Conservation (phyloP, 2,113 vertebrate genomes). For the Shinisaurus crocodilurus region DNA sequence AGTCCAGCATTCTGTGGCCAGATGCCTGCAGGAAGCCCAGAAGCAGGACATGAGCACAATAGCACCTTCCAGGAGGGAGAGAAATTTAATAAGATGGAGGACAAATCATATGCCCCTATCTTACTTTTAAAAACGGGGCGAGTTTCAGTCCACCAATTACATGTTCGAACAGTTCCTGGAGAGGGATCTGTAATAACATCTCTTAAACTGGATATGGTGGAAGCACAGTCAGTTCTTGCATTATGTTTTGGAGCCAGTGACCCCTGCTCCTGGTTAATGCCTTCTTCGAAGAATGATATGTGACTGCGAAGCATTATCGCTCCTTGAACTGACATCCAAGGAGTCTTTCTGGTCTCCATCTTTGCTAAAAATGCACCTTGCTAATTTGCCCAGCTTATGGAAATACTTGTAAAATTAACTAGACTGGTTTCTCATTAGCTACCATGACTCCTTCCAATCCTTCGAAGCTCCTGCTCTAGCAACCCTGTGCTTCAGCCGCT, state of each 20-base stretch:
- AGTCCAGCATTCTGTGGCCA: too few species aligned
- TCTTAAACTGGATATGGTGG: not conserved
- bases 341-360: too few species aligned
- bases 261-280: not conserved
- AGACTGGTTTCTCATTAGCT: not conserved
- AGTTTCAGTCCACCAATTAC: not conserved
- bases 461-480: not conserved
- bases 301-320: not conserved
- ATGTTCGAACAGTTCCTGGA: not conserved
- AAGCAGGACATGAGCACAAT: too few species aligned
- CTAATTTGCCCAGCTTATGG: not conserved
- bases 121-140: not conserved
- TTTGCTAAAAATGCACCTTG: not conserved
- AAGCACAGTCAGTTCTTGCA: not conserved
- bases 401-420: not conserved
- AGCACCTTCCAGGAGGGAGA: too few species aligned
- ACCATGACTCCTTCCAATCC: too few species aligned
- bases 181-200: too few species aligned
- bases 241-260: not conserved
- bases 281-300: not conserved
- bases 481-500: not conserved
- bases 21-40: too few species aligned
- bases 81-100: not conserved
- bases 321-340: not conserved
- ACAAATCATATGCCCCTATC: not conserved